Evolutionary conservation across 2,797 vertebrate species (phyloP), one percentile per base, ranked within the genome.

Genomic region (Tapirus indicus): DNA sequence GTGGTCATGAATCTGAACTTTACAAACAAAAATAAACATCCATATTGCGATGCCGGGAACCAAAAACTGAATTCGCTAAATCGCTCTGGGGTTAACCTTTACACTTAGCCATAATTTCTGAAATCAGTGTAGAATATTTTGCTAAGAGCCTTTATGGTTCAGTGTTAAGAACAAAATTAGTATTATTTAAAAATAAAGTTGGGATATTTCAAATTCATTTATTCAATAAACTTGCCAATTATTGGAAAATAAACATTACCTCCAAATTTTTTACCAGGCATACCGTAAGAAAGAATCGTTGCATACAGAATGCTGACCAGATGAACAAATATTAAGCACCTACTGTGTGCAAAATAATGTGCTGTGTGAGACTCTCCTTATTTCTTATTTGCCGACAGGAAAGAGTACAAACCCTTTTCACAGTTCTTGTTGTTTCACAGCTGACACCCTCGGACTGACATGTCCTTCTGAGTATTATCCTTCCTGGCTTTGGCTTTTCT

Each of bases 121-220:
- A 97, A 96, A 91, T 58, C 32, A 93, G 7, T 52, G 41, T 5
- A 56, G 89, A 71, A 20, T 89, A 7, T 94, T 95, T 95, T 83
- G 20, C 93, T 86, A 96, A 79, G 74, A 96, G 72, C 12, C 85
- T 97, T 64, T 58, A 56, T 52, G 13, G 44, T 47, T 82, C 85
- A 87, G 64, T 90, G 97, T 93, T 84, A 96, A 94, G 89, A 97
- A 49, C 27, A 98, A 72, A 64, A 79, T 58, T 80, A 90, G 75
- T 3, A 0, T 38, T 87, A 64, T 90, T 95, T 69, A 38, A 96
- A 96, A 88, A 21, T 93, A 79, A 98, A 97, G 66, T 94, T 88
- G 18, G 64, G 47, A 23, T 87, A 32, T 74, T n/a, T 79, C 47
- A 88, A 4, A 79, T 87, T 35, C 41, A 87, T 66, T 64, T 86